A percentile compares a stretch with the other conserved stretches of the same genome.
Evolutionary conservation across 2,888 invertebrate genomes (phyloP).

Genomic region (Phania funesta): DNA sequence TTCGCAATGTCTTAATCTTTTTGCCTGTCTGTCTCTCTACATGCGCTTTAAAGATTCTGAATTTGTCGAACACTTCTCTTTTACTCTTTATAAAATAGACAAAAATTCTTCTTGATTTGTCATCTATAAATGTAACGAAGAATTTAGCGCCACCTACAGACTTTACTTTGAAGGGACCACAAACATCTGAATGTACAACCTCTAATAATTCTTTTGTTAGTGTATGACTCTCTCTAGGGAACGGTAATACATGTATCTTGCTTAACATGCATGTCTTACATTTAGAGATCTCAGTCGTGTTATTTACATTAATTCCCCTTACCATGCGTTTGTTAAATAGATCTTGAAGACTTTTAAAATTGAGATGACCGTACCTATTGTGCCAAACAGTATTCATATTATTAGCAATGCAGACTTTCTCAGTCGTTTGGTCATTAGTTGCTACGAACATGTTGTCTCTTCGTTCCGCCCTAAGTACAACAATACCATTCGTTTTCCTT

Average conservation of each 20-base stretch:
- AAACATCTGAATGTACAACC: slow-evolving; percentile 40
- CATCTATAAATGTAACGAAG: no score
- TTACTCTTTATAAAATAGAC: no score
- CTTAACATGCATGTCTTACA: slow-evolving; percentile 25
- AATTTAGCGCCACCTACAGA: no score
- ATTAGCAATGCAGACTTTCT: slow-evolving; percentile 13
- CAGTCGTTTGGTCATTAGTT: neutral
- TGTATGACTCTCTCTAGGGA: slow-evolving; percentile 61
- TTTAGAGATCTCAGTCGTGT: neutral
- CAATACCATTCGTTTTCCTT: neutral
- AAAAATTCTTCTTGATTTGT: no score
- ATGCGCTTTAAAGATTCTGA: no score
- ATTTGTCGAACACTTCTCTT: no score
- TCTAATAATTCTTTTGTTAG: neutral
- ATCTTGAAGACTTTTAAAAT: slow-evolving; percentile 19
- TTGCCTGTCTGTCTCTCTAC: no score
- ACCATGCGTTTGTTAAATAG: slow-evolving; percentile 39
- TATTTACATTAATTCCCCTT: slow-evolving; percentile 7
- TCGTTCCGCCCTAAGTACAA: slow-evolving; percentile 10
- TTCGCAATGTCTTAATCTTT: no score
- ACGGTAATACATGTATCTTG: slow-evolving; percentile 23
- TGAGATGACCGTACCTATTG: slow-evolving; percentile 45
- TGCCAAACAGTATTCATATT: neutral
- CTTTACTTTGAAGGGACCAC: slow-evolving; percentile 39
- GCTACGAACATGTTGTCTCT: slow-evolving; percentile 36